Evolutionary conservation across 1,140 invertebrate genomes (phyloP), one percentile per base, ranked within the genome.

Genomic region (Zaprionus lachaisei): DNA sequence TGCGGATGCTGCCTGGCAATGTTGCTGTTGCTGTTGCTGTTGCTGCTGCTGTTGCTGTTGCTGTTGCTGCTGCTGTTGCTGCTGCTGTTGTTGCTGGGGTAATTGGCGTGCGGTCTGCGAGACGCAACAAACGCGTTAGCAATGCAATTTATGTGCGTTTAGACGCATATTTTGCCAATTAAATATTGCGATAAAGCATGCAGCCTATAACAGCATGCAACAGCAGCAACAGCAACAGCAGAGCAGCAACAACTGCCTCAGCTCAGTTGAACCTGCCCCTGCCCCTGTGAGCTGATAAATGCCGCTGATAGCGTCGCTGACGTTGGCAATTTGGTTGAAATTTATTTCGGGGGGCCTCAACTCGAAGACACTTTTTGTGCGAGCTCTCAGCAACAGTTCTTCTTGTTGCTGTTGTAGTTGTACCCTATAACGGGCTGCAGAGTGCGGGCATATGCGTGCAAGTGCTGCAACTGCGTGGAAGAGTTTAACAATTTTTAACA

Each of bases 101-200:
- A 77, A 77, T 77, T 77, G 75, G 75, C 75, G 75, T 77, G 75
- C 75, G 75, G 70, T 67, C 64, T 64, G 75, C 57, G 58, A 63
- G 81, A 66, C 69, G 83, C 84, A 74, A 76, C 81, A 89, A 89
- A 81, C 85, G 85, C 85, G 85, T 89, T 85, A 89, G 85, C 85
- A 90, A 86, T 86, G 85, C 81, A 91, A 92, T 92, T 92, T 92
- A 92, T 92, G 91, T 92, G 91, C 91, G 86, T 91, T 92, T 92
- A 91, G 77, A 89, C 91, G 91, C 87, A 92, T 92, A 92, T 92
- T 92, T 92, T 92, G 77, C 91, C 91, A 92, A 92, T 92, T 92
- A 92, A 92, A 92, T 92, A 92, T 92, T 92, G 83, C 87, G 80
- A 90, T 90, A 89, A 86, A 91, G 87, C 91, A 92, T 92, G 91